phyloP scores from a whole-genome alignment of 1,140 invertebrate genomes.

The Drosophila cardini region DNA sequence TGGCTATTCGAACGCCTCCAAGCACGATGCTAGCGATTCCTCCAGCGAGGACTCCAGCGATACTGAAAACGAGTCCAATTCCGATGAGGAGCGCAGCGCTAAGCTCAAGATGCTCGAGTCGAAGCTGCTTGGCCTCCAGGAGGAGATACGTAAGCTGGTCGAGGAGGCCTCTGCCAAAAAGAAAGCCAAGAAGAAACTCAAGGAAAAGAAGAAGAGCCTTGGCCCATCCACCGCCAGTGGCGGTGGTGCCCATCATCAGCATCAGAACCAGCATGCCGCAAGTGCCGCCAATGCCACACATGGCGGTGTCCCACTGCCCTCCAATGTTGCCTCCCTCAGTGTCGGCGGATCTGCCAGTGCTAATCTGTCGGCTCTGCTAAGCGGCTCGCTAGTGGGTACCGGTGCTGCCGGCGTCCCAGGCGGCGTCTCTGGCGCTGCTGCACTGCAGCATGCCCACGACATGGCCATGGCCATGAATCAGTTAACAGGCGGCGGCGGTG shows the following conservation, averaged over 20 bases:
- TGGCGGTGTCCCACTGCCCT: conserved; percentile 46
- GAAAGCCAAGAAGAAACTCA: conserved; percentile 90
- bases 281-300: conserved; percentile 25
- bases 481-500: conserved; percentile 60
- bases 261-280: conserved; percentile 46
- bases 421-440: conserved; percentile 42
- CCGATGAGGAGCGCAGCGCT: conserved; percentile 93
- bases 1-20: conserved; percentile 62
- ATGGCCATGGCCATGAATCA: conserved; percentile 69
- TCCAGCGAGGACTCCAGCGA: conserved; percentile 88
- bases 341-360: conserved; percentile 45
- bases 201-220: conserved; percentile 88
- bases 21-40: conserved; percentile 85
- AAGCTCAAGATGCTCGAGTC: conserved; percentile 94
- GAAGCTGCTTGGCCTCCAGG: conserved; percentile 95
- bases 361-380: conserved; percentile 62
- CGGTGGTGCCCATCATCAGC: conserved; percentile 43
- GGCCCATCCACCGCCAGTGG: conserved; percentile 31
- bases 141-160: conserved; percentile 95
- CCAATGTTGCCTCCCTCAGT: conserved; percentile 50
- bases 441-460: conserved; percentile 60
- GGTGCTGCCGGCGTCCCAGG: conserved; percentile 56
- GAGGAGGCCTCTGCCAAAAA: conserved; percentile 93
- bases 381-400: conserved; percentile 58
- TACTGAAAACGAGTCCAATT: conserved; percentile 91